Evolutionary conservation across 2,113 vertebrate genomes (phyloP), one percentile per base, ranked within the genome.

Genomic region (Megaceryle torquata): DNA sequence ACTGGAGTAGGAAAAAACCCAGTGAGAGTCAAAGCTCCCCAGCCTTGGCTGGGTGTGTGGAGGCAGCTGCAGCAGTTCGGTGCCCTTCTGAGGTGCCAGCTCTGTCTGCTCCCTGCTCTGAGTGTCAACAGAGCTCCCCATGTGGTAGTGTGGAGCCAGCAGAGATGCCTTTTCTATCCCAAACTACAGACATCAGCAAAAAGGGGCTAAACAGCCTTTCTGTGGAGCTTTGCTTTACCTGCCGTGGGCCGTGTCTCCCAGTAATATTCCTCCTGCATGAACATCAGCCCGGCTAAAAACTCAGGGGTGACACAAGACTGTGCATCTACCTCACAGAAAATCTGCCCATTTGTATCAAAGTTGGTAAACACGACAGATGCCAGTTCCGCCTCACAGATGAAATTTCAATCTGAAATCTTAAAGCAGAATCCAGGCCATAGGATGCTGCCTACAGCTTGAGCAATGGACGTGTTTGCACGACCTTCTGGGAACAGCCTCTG

Each of bases 1-100:
- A 22, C 0, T 13, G 39, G 54, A 54, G 22, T 8, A 51, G 26
- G 10, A 39, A 41, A 76, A 9, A n/a, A 2, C 21, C 9, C 18
- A 12, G 25, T 3, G 33, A 29, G 80, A 28, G 43, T 35, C 57
- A 28, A 24, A 44, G 72, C 16, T 72, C 18, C 14, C 33, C n/a
- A 20, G 50, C 4, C 71, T 48, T 3, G 2, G 54, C 4, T 2
- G n/a, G 1, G 20, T 0, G 46, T 3, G 33, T 2, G 26, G 78
- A 33, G n/a, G 56, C 17, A 41, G 50, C 65, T 6, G 13, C 7
- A 33, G 56, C 54, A 35, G 56, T 29, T 35, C 10, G 4, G 43
- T 6, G 25, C 18, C 39, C 70, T 24, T 11, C 11, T 3, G 51
- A 26, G 29, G 41, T 15, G 4, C 35, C 50, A 13, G 72, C 57